phyloP scores from a whole-genome alignment of 2,888 invertebrate species.

The Sipunculus nudus region DNA sequence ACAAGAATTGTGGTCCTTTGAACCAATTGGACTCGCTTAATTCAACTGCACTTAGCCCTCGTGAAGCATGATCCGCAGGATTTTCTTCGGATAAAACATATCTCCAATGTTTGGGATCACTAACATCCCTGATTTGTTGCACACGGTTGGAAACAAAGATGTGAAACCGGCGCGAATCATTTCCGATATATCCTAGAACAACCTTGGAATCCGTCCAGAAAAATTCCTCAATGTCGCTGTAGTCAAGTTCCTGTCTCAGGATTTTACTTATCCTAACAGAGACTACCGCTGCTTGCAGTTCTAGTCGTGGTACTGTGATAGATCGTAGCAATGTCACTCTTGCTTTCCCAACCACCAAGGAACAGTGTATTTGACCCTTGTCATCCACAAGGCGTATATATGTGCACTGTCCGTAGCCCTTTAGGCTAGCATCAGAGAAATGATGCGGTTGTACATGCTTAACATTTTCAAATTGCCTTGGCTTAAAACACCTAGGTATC shows the following conservation, averaged over 20 bases:
- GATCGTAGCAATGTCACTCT: conserved; percentile 29
- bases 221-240: not conserved
- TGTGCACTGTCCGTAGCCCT: conserved; percentile 17
- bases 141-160: conserved; percentile 47
- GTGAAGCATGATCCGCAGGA: conserved; percentile 52
- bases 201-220: conserved; percentile 31
- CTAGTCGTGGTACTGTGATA: conserved; percentile 21
- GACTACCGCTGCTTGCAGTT: conserved; percentile 17
- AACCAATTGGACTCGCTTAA: conserved; percentile 24
- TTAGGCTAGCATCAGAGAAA: conserved; percentile 34
- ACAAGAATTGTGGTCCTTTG: conserved; percentile 22
- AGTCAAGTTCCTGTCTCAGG: conserved; percentile 14
- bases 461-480: conserved; percentile 27
- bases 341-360: conserved; percentile 26
- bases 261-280: conserved; percentile 13
- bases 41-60: conserved; percentile 31
- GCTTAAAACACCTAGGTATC: conserved; percentile 17
- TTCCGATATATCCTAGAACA: conserved; percentile 22
- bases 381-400: conserved; percentile 7
- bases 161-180: conserved; percentile 40
- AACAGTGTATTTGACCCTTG: conserved; percentile 11
- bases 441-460: conserved; percentile 29
- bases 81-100: conserved; percentile 47
- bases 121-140: conserved; percentile 32
- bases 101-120: conserved; percentile 35